These are phyloP conservation scores for Carassius carassius DNA, from an alignment of 2,113 vertebrate genomes.

Conservation along the genomic window DNA sequence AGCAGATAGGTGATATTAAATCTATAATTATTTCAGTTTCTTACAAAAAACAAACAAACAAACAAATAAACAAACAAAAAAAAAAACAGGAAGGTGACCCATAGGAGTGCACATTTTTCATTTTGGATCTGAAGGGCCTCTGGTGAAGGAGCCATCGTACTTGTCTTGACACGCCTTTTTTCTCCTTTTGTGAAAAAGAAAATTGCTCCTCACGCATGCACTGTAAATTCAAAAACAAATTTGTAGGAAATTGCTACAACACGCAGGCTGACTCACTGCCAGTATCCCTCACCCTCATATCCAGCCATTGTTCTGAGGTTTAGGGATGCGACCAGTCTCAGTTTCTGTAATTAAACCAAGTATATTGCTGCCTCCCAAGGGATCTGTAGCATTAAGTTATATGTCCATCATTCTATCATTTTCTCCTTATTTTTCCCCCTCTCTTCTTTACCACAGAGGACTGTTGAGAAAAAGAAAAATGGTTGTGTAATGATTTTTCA, in stretches of 20 bases:
- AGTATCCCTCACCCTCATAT: conserved; percentile 64
- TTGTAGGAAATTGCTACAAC: conserved; percentile 77
- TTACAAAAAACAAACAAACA: background rate
- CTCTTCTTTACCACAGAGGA: conserved; percentile 48
- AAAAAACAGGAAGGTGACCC: background rate
- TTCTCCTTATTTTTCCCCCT: background rate
- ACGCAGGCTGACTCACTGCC: conserved; percentile 75
- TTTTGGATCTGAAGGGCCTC: conserved; percentile 40
- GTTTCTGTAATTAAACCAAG: conserved; percentile 71
- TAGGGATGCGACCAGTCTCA: conserved; percentile 56
- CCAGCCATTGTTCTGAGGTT: conserved; percentile 60
- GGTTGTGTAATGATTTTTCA: conserved; percentile 56
- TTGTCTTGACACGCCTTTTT: conserved; percentile 79
- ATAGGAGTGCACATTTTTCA: conserved; percentile 20
- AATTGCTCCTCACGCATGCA: conserved; percentile 76
- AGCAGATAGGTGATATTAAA: background rate
- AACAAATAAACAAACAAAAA: background rate
- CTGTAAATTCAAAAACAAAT: conserved; percentile 80
- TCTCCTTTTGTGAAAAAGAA: conserved; percentile 75
- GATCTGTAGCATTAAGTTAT: conserved; percentile 1
- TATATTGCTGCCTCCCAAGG: conserved; percentile 44
- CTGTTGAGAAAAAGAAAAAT: conserved; percentile 56
- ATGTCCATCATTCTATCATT: conserved; percentile 25
- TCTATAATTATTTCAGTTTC: background rate
- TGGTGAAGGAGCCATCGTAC: conserved; percentile 65